Conservation (phyloP, 2,888 invertebrate genomes). For the Autographa pulchrina region DNA sequence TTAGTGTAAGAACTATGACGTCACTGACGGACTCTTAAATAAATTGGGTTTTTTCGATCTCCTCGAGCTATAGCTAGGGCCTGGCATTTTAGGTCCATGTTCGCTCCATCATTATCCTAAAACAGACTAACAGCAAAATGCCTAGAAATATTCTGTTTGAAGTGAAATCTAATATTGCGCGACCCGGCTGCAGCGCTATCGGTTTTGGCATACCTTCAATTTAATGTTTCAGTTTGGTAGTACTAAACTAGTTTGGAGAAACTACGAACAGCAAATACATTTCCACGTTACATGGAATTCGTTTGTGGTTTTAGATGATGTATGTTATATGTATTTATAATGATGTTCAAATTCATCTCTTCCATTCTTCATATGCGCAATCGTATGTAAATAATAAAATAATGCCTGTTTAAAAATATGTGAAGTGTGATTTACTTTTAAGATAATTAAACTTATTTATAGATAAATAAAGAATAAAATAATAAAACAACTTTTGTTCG, state of each 20-base stretch:
- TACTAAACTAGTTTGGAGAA: neutral
- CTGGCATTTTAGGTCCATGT: neutral
- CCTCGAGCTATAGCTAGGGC: neutral
- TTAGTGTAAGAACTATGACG: slow-evolving; percentile 2
- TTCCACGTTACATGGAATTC: neutral
- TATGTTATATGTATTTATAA: no score
- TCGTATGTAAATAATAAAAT: no score
- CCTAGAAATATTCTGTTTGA: neutral
- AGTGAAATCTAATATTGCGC: neutral
- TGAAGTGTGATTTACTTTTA: no score
- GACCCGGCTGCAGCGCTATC: neutral
- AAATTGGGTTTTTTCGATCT: neutral
- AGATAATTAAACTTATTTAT: no score
- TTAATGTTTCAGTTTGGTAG: slow-evolving; percentile 3
- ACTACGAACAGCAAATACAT: neutral
- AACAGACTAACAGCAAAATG: neutral
- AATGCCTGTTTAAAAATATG: no score
- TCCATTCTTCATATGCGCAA: no score
- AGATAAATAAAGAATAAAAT: no score
- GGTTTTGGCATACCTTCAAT: slow-evolving; percentile 2
- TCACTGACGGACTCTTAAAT: neutral
- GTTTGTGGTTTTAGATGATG: neutral
- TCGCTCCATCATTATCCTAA: neutral
- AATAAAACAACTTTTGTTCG: no score
- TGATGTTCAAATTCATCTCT: no score